Evolutionary conservation across 2,113 vertebrate genomes (phyloP), one percentile per base, ranked within the genome.

Genomic region (Antennarius striatus): DNA sequence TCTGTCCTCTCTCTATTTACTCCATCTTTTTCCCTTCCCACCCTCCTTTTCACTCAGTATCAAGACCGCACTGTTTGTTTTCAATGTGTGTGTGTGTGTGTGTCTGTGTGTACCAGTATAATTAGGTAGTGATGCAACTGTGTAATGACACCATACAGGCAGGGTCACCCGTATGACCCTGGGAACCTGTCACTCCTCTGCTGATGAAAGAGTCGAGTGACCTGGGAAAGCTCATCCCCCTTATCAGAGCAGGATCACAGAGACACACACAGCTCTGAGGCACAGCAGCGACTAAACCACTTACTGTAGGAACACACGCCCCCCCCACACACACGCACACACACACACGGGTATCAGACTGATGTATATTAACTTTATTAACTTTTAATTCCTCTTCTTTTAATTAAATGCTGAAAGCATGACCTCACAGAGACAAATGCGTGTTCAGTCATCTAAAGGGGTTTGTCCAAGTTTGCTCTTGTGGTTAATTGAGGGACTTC

Each of bases 151-250:
- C 76, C 77, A 72, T 68, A 65, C 86, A 86, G 75, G 40, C 80
- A 69, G 54, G 81, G 88, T 89, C 83, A 74, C 51, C 75, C 64
- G 57, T 83, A 50, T 68, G 87, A 88, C 85, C 90, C 88, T 90
- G 90, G 89, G 90, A 92, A 93, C 84, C 87, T 76, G 89, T 86
- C 79, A 74, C 80, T 78, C 63, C 51, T 55, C 51, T n/a, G 56
- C 85, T 82, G 86, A 93, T 93, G 88, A 92, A 92, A 90, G 91
- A 80, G 66, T 58, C 60, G 49, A 58, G 40, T 65, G 75, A 89
- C 83, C 82, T 90, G 90, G 90, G 89, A 91, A 90, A 84, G 29
- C 82, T 90, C 86, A 82, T 83, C 77, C 83, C 73, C 56, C 70
- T 90, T 91, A 91, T 91, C 90, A 91, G 75, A 61, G 12, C 80